A percentile compares a stretch with the other conserved stretches of the same genome.
phyloP scores from a whole-genome alignment of 2,113 vertebrate species.

The Lucifuga dentata region DNA sequence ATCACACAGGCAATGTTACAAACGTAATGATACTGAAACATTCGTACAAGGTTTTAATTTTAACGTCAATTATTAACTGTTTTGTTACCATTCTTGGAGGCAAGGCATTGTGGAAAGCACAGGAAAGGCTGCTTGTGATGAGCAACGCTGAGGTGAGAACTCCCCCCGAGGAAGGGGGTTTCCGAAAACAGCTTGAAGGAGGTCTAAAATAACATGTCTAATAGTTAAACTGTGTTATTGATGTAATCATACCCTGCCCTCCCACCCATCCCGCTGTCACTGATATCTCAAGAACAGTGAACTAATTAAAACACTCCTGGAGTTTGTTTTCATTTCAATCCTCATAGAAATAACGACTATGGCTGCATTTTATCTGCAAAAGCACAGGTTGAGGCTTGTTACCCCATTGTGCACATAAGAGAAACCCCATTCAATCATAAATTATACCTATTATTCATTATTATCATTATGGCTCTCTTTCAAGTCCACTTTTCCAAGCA shows the following conservation, averaged over 20 bases:
- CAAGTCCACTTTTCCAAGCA: conserved; percentile 35
- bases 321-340: conserved; percentile 75
- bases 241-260: conserved; percentile 68
- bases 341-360: conserved; percentile 70
- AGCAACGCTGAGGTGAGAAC: conserved; percentile 59
- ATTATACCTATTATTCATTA: conserved; percentile 66
- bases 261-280: conserved; percentile 68
- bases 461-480: conserved; percentile 62
- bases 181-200: conserved; percentile 69
- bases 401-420: conserved; percentile 57
- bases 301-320: conserved; percentile 79
- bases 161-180: conserved; percentile 73
- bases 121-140: conserved; percentile 59
- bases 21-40: conserved; percentile 53
- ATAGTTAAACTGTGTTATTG: conserved; percentile 75
- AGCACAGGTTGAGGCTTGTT: conserved; percentile 67
- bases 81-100: conserved; percentile 59
- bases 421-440: conserved; percentile 75
- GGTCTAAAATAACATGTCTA: conserved; percentile 75
- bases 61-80: conserved; percentile 20
- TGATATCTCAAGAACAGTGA: conserved; percentile 75
- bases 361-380: conserved; percentile 39
- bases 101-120: conserved; percentile 48
- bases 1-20: too few relatives aligned
- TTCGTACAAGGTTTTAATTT: conserved; percentile 56